Evolutionary conservation across 1,140 invertebrate species (phyloP).

Genomic region (Ctenoplectra terminalis): DNA sequence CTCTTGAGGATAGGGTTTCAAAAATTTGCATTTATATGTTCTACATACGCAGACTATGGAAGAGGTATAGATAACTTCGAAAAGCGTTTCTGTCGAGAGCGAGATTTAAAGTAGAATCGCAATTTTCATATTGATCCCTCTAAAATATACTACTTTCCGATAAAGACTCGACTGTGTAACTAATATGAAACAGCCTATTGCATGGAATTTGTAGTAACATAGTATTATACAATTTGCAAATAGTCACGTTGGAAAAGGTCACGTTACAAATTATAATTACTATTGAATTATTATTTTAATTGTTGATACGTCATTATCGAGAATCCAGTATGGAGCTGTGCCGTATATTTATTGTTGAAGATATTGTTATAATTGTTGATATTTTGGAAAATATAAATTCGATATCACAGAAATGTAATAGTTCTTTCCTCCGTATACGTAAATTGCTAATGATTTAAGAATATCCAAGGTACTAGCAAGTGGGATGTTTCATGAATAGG

Average conservation of each 20-base stretch:
- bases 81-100: not conserved
- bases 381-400: no score
- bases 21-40: conserved; percentile 12
- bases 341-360: no score
- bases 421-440: not conserved
- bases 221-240: no score
- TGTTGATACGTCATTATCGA: no score
- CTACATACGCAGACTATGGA: not conserved
- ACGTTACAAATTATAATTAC: no score
- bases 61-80: not conserved
- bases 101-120: not conserved
- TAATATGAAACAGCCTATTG: not conserved
- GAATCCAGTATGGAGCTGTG: no score
- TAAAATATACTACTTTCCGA: not conserved
- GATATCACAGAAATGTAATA: not conserved
- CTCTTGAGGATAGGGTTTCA: not conserved
- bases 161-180: not conserved
- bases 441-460: conserved; percentile 6
- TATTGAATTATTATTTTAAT: no score
- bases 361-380: no score
- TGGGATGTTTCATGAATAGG: conserved; percentile 11
- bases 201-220: no score
- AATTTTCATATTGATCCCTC: not conserved
- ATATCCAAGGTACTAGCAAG: not conserved
- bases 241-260: no score